Base-by-base conservation (phyloP, 92 coral and sea anemone species). In the Bergia sp. region DNA sequence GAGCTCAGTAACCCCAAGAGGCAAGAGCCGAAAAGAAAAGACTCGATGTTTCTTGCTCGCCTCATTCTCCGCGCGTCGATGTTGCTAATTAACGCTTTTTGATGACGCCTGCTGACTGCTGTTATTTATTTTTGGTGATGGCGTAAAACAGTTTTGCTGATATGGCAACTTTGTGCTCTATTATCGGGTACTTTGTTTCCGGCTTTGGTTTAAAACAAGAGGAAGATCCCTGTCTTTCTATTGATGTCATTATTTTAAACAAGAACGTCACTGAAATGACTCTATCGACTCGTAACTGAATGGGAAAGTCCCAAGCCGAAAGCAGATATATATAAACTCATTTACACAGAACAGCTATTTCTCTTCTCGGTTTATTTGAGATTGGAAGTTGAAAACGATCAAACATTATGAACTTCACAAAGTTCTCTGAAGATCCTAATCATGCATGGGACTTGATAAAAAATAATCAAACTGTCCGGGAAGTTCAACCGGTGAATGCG, bases 371-470 rank as follows among this genome's bases (percentile, higher is more conserved):
- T 61, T 61, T 61, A 0, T 18, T 18, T 20, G 69, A 61, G 6
- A 61, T 23, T 61, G 69, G 7, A 61, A 20, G 69, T 23, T n/a
- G 80, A 76, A 67, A 44, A 38, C 7, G 6, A 38, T 12, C n/a
- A 18, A 37, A n/a, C 86, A n/a, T 12, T 29, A 83, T 83, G 78
- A 40, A 84, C 65, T 1, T 84, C 75, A 50, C 9, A 13, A 36
- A 73, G 29, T 71, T 67, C n/a, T 84, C 87, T 7, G 65, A 47
- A 7, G 83, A 88, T 3, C 98, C 99, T n/a, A 76, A 82, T 37
- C 91, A 61, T 15, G 98, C 99, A 0, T 97, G 99, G 99, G 88
- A 88, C 50, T 81, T 94, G 55, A 88, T 95, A 11, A 74, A 93
- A 50, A 69, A 77, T 65, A 81, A 90, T 9, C 99, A 97, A 81